Base-by-base conservation (phyloP, 2,113 vertebrate genomes). In the Calonectris borealis region DNA sequence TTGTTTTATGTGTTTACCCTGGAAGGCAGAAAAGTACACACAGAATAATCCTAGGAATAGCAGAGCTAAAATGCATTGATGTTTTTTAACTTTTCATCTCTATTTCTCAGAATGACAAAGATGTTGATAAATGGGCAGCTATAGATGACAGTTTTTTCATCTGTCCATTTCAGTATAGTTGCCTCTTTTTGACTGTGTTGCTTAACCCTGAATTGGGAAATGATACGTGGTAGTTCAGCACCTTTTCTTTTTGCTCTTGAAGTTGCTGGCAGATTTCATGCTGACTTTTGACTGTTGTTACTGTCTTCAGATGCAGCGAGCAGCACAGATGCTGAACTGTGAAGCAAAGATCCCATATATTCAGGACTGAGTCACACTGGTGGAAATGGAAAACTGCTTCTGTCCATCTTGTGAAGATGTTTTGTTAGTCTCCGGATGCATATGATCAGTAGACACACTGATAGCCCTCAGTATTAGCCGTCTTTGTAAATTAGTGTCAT, bases 221-320 rank as follows among this genome's bases (percentile, higher is more conserved):
- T 15, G 5, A 36, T 34, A 21, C 0, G 0, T n/a, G 15, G 11
- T 18, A 54, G 54, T n/a, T 90, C 16, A 11, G 2, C 26, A 76
- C 2, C 12, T 38, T 83, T 69, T 57, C n/a, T 71, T 40, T 70
- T 91, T 72, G 27, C 11, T 64, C 24, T 70, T 94, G 54, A 80
- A 70, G 26, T 24, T 65, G 6, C n/a, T 88, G 38, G 6, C 16
- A 94, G 32, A 55, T 55, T n/a, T 88, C 29, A 61, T 73, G 5
- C 8, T 90, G 58, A 13, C 18, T 90, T 92, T 79, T 48, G 16
- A 26, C 48, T 54, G 13, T 17, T 52, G 12, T 54, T 72, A 20
- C 40, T 61, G 21, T 10, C 40, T 77, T 90, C 83, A 92, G 49
- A 49, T 31, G 10, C 83, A 90, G 27, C 40, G 88, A 52, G 27